Conservation (phyloP, 2,797 vertebrate genomes). For the Carapus acus region DNA sequence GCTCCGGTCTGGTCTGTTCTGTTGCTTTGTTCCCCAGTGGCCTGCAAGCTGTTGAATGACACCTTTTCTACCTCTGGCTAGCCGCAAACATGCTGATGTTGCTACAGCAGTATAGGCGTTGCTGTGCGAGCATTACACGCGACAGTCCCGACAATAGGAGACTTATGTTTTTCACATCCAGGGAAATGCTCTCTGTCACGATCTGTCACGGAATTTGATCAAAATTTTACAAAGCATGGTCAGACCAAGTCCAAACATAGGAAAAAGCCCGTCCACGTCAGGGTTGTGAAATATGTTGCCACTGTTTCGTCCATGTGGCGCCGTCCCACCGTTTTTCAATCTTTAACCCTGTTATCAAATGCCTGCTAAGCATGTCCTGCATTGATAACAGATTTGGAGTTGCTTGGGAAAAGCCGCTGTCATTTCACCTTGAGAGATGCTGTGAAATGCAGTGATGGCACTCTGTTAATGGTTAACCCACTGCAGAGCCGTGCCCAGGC, state of each 20-base stretch:
- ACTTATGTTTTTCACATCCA: no score
- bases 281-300: no score
- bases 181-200: no score
- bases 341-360: conserved; percentile 58
- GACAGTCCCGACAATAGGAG: no score
- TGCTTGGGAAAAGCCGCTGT: neutral
- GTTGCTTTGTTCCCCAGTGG: conserved; percentile 37
- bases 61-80: conserved; percentile 29
- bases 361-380: no score
- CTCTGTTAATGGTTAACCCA: conserved; percentile 33
- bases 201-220: neutral
- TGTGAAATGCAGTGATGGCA: conserved; percentile 23
- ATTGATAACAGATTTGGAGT: conserved; percentile 4
- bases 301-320: conserved; percentile 50
- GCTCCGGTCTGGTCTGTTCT: neutral
- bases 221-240: neutral
- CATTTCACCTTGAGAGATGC: conserved; percentile 38
- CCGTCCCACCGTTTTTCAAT: conserved; percentile 43
- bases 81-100: conserved; percentile 43
- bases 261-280: conserved; percentile 2
- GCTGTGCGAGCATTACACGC: no score
- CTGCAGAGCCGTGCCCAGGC: conserved; percentile 21
- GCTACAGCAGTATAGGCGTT: conserved; percentile 13
- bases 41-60: conserved; percentile 15
- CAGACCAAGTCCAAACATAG: conserved; percentile 4